phyloP scores from a whole-genome alignment of 1,140 invertebrate genomes.

The Drosophila kikkawai region DNA sequence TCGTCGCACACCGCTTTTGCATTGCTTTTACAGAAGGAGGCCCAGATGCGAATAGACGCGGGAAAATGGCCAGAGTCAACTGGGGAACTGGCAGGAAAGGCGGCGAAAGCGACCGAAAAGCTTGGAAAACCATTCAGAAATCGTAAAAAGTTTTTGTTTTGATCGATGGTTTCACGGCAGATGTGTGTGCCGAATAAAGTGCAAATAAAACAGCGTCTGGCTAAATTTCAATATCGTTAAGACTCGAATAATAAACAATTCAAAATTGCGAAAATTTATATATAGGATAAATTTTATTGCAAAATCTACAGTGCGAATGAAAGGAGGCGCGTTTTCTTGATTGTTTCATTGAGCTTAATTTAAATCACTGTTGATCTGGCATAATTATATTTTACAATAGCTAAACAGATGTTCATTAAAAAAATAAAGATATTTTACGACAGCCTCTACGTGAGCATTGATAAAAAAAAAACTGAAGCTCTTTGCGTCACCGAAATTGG shows the following conservation, averaged over 20 bases:
- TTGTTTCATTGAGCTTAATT: constrained; percentile 3
- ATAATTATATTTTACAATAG: constrained; percentile 15
- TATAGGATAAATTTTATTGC: background rate
- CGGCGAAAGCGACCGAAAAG: constrained; percentile 24
- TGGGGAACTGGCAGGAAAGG: constrained; percentile 7
- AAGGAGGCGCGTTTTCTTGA: background rate
- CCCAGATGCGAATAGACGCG: constrained; percentile 28
- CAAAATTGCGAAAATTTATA: background rate
- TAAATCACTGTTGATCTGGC: constrained; percentile 6
- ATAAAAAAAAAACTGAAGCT: constrained; percentile 16
- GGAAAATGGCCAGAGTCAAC: constrained; percentile 28
- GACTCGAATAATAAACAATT: constrained; percentile 29
- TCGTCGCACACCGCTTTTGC: constrained; percentile 45
- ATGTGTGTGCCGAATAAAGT: constrained; percentile 19
- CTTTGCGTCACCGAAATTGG: constrained; percentile 29
- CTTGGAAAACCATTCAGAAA: constrained; percentile 49
- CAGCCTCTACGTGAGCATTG: constrained; percentile 22
- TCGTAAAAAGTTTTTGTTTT: constrained; percentile 40
- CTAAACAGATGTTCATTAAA: constrained; percentile 6
- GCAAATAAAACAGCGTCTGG: constrained; percentile 20
- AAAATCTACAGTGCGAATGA: constrained; percentile 2
- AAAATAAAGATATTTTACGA: constrained; percentile 17
- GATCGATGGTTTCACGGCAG: constrained; percentile 43
- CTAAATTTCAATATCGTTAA: constrained; percentile 18
- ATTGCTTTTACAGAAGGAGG: constrained; percentile 44